A percentile compares a stretch with the other conserved stretches of the same genome.
These are phyloP conservation scores for Chiloscyllium plagiosum DNA, from an alignment of 2,113 vertebrate genomes.

Conservation along the genomic window DNA sequence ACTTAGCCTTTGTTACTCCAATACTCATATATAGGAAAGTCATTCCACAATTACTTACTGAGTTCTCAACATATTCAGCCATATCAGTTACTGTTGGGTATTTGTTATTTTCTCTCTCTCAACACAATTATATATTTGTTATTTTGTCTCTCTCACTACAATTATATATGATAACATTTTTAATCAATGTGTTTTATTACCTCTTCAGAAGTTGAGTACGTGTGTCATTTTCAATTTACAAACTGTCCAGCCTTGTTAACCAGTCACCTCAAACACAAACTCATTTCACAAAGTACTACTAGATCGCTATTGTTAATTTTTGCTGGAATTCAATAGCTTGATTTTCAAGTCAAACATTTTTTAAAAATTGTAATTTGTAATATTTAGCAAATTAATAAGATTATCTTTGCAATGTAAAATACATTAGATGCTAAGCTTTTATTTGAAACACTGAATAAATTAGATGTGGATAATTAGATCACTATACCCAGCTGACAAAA, in stretches of 20 bases:
- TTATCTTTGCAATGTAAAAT: not conserved
- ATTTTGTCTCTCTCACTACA: not conserved
- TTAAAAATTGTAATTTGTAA: slow-evolving; percentile 46
- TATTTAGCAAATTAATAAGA: not conserved
- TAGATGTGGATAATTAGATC: slow-evolving; percentile 38
- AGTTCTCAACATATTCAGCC: not conserved
- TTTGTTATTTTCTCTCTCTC: not conserved
- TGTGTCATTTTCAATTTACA: not conserved
- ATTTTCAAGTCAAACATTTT: not conserved
- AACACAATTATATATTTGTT: not conserved
- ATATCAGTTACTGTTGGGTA: not conserved
- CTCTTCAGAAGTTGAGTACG: not conserved
- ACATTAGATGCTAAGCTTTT: not conserved
- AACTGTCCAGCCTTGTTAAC: not conserved
- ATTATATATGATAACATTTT: not conserved
- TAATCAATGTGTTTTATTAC: no score
- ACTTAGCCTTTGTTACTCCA: no score
- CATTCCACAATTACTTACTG: not conserved
- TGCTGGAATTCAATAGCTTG: not conserved
- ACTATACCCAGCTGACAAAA: slow-evolving; percentile 70
- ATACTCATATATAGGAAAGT: not conserved
- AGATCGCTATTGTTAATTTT: not conserved
- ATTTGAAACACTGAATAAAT: slow-evolving; percentile 43
- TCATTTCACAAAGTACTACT: not conserved
- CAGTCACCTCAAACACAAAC: not conserved